A percentile compares a stretch with the other conserved stretches of the same genome.
Evolutionary conservation across 2,888 invertebrate genomes (phyloP).

Genomic region (Seira musarum): DNA sequence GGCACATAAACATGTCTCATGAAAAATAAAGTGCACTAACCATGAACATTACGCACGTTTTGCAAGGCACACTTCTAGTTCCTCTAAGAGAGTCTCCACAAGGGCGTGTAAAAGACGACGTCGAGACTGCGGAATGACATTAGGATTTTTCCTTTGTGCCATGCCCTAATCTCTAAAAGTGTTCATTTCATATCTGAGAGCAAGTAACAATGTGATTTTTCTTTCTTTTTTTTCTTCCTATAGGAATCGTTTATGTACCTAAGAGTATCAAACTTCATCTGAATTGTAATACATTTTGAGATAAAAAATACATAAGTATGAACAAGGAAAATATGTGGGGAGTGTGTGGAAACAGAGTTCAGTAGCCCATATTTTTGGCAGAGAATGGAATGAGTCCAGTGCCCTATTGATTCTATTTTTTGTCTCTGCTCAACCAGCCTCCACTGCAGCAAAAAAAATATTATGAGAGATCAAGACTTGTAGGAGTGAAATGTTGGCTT

Average conservation of each 20-base stretch:
- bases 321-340: conserved; percentile 34
- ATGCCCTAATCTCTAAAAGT: too few relatives aligned
- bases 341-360: conserved; percentile 52
- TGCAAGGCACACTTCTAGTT: conserved; percentile 20
- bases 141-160: conserved; percentile 15
- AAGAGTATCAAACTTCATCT: conserved; percentile 1
- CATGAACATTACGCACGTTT: conserved; percentile 38
- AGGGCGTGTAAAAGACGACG: conserved; percentile 16
- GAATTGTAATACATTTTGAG: conserved; percentile 18
- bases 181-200: conserved; percentile 22
- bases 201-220: neutral
- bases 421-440: conserved; percentile 30
- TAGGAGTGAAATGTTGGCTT: too few relatives aligned
- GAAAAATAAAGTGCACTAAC: conserved; percentile 30
- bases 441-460: conserved; percentile 9
- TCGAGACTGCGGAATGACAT: conserved; percentile 28
- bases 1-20: conserved; percentile 10
- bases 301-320: conserved; percentile 7
- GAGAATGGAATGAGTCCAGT: conserved; percentile 61
- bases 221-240: neutral
- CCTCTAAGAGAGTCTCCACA: conserved; percentile 23
- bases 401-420: conserved; percentile 64
- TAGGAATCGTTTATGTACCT: conserved; percentile 19
- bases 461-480: conserved; percentile 39
- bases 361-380: conserved; percentile 58